These are phyloP conservation scores for Sitta carolinensis DNA, from an alignment of 2,797 vertebrate genomes.

Conservation along the genomic window DNA sequence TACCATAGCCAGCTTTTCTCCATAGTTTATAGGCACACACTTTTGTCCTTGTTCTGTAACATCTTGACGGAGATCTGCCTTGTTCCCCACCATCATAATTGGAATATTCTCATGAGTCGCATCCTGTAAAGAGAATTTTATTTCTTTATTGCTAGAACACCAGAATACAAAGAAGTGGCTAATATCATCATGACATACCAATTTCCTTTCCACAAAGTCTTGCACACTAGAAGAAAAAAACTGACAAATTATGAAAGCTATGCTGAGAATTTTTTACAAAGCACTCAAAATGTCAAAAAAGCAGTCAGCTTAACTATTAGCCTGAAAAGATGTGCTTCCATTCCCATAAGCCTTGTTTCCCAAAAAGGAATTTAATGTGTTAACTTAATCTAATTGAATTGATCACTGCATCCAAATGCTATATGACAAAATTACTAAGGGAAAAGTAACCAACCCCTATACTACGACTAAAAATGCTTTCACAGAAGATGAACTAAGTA, in stretches of 20 bases:
- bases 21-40: conserved; percentile 85
- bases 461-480: background rate
- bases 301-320: background rate
- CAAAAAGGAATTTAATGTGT: background rate
- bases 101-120: conserved; percentile 86
- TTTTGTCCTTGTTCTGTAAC: conserved; percentile 73
- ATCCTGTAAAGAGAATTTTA: conserved; percentile 78
- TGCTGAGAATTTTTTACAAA: background rate
- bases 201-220: background rate
- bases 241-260: background rate
- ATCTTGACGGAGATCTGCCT: conserved; percentile 86
- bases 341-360: background rate
- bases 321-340: background rate
- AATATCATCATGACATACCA: background rate
- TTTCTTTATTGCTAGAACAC: background rate
- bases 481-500: background rate
- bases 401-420: background rate
- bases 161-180: background rate
- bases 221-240: background rate
- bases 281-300: background rate
- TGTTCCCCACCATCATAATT: conserved; percentile 97
- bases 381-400: background rate
- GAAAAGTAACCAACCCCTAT: background rate
- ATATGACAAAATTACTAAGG: background rate
- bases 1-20: conserved; percentile 97